A percentile compares a stretch with the other conserved stretches of the same genome.
Conservation (phyloP, 2,888 invertebrate genomes). For the Tenthredo livida region DNA sequence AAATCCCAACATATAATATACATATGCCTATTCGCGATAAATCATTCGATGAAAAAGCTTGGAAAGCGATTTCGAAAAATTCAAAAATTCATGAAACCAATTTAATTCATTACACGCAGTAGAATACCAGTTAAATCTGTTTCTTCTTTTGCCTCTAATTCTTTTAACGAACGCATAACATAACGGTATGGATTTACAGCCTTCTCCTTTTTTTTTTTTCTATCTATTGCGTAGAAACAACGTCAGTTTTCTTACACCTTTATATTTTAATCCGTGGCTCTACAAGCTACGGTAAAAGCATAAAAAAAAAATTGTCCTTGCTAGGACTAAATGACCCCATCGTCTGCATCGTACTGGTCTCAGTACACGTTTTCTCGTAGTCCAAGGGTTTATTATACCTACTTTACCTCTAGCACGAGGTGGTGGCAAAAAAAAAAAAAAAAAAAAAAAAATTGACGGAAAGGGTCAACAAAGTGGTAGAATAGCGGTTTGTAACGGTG, state of each 20-base stretch:
- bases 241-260: constrained; percentile 13
- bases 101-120: neutral
- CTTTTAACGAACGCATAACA: neutral
- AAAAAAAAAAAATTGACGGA: neutral
- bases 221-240: neutral
- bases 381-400: constrained; percentile 26
- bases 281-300: neutral
- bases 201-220: neutral
- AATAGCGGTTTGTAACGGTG: constrained; percentile 49
- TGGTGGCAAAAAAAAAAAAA: neutral
- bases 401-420: constrained; percentile 24
- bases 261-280: neutral
- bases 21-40: neutral
- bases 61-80: neutral
- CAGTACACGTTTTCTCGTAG: neutral
- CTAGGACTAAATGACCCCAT: constrained; percentile 8
- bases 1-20: neutral
- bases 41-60: neutral
- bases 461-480: constrained; percentile 37
- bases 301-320: neutral
- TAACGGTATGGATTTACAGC: constrained; percentile 22
- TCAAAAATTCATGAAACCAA: neutral
- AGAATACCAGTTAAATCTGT: neutral
- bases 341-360: neutral
- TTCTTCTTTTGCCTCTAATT: neutral